phyloP scores from a whole-genome alignment of 2,113 vertebrate species.

The Rhabdomys dilectus region DNA sequence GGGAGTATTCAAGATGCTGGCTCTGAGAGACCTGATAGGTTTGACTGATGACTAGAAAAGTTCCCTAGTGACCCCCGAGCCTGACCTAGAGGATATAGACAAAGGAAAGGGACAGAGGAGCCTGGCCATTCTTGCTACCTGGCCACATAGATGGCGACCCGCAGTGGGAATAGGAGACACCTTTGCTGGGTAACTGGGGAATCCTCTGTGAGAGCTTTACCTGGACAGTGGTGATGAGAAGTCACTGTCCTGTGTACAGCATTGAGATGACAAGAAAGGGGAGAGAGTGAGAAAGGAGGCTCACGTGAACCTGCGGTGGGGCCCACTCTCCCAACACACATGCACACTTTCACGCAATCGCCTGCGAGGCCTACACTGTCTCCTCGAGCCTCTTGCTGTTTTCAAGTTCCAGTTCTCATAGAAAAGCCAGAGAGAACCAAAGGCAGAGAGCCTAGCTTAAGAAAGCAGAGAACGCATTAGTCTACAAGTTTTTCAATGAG shows the following conservation, averaged over 20 bases:
- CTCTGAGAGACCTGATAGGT: not conserved
- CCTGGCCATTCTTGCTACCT: not conserved
- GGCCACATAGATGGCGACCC: not conserved
- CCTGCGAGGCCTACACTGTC: not conserved
- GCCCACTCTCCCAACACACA: not conserved
- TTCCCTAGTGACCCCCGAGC: too few relatives aligned
- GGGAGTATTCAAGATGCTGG: not conserved
- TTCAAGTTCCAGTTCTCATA: not conserved
- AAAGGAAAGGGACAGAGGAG: not conserved
- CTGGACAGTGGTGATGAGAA: not conserved
- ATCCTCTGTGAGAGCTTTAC: not conserved
- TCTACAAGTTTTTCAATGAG: not conserved
- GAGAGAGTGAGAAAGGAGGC: too few relatives aligned
- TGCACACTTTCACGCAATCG: accelerated
- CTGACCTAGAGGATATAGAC: too few relatives aligned
- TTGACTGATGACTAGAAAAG: not conserved
- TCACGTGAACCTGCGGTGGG: accelerated
- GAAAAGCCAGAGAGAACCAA: not conserved
- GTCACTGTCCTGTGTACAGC: too few relatives aligned
- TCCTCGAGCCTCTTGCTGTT: not conserved
- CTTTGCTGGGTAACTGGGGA: not conserved
- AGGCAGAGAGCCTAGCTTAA: accelerated
- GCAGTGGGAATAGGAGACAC: not conserved
- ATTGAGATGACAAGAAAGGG: not conserved
- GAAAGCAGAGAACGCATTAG: not conserved